Evolutionary conservation across 92 coral and sea anemone genomes (phyloP), one percentile per base, ranked within the genome.

Genomic region (Paramuricea clavata): DNA sequence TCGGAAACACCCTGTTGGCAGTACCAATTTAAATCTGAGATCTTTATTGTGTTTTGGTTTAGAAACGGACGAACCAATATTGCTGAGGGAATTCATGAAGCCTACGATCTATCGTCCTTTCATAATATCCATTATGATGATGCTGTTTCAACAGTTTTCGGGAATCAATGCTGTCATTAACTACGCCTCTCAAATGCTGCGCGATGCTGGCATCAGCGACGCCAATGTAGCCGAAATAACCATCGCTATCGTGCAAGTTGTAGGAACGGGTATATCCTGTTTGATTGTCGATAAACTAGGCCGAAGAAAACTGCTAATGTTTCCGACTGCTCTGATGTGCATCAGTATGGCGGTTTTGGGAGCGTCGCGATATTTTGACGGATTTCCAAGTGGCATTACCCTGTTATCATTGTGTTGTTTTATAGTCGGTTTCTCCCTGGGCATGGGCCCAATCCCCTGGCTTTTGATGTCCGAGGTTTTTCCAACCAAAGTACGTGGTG

Each of bases 401-500:
- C 74, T 94, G 12, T 43, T 90, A 43, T 81, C 87, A 56, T 74
- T 92, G 7, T 68, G 92, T 27, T 13, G 93, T 62, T 95, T 77
- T 32, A 85, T 78, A 44, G 54, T 90, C 22, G 87, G 86, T 28
- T 95, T 91, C 76, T 71, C 95, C 47, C 2, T 94, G 34, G 93
- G 95, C 6, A 94, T 97, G 98, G 98, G 98, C 6, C 98, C 98
- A 9, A 78, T 94, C 44, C 98, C 98, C 0, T 94, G 98, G 98
- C 78, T 95, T 5, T 83, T 91, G 6, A 95, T 94, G 98, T 85
- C 94, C 0, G 98, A 94, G 79, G 73, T 95, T 19, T 90, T 94
- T 70, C 98, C 98, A 31, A 56, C 91, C 28, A 86, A 85, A 36
- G 92, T 94, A 2, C 92, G 98, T 19, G 98, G 98, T 6, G 76